Base-by-base conservation (phyloP, 1,140 invertebrate genomes). In the Ptiloglossa arizonensis region DNA sequence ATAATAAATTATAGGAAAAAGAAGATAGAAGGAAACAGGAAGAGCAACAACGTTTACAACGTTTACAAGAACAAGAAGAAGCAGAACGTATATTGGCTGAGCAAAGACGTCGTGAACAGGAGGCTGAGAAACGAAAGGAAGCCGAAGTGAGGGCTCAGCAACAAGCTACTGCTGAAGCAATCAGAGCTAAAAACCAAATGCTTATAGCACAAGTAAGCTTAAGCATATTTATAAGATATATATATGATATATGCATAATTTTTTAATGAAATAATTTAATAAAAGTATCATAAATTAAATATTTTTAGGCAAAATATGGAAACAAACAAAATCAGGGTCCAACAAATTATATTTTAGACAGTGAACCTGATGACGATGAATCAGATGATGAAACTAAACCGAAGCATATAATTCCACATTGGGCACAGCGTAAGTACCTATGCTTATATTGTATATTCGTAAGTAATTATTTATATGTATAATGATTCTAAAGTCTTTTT, bases 311-410 rank as follows among this genome's bases (percentile, higher is more conserved):
- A 63, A 89, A 87, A 79, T 13, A 79, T 54, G 50, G 80, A 83
- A 64, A 69, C 6, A 86, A 84, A 52, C 62, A 41, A 4, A 35
- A 87, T 67, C 79, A 85, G 22, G 75, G 35, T 13, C 85, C 82
- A 29, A 86, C 44, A 19, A 86, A 77, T 63, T 92, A 92, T 5
- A 79, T 89, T 74, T 74, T 90, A 54, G 88, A 92, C 74, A 91
- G 89, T 86, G 86, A 94, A 88, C 87, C 90, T 48, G 87, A 91
- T 92, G 92, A 93, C 73, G 94, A 94, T 82, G 93, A 93, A 54
- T 92, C 94, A 1, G 94, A 95, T 79, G 92, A 94, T 78, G 94
- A 94, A 77, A 86, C 83, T 41, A 92, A 87, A 75, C 92, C 93
- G 24, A 93, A 94, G 35, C 91, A 94, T 63, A 80, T 89, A 1